These are phyloP conservation scores for Pegea sp. DNA, from an alignment of 23 tunicate genomes.

Conservation along the genomic window DNA sequence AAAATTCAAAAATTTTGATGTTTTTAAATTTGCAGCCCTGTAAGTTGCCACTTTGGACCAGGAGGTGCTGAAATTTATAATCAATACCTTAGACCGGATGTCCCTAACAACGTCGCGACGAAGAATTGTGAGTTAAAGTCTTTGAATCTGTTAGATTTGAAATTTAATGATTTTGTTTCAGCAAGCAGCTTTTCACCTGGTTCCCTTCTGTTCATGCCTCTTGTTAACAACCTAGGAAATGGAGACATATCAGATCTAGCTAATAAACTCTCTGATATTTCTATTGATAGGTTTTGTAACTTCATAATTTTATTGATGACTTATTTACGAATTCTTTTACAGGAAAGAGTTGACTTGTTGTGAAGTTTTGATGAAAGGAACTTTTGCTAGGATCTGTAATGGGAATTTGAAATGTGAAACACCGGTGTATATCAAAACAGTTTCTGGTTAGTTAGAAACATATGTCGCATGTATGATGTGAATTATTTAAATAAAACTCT, in stretches of 20 bases:
- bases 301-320: too few relatives aligned
- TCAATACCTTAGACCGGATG: conserved; percentile 60
- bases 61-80: conserved; percentile 12
- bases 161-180: too few relatives aligned
- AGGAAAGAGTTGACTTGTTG: conserved; percentile 15
- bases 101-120: conserved; percentile 51
- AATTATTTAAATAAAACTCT: too few relatives aligned
- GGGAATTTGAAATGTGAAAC: conserved; percentile 25
- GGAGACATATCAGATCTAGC: conserved; percentile 34
- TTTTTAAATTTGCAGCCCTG: conserved; percentile 2
- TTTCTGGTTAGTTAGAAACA: too few relatives aligned
- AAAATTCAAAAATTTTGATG: not conserved
- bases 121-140: conserved; percentile 13
- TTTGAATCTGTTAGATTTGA: too few relatives aligned
- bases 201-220: too few relatives aligned
- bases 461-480: too few relatives aligned
- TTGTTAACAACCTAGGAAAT: conserved; percentile 76
- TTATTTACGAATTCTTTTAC: too few relatives aligned
- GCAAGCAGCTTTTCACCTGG: too few relatives aligned
- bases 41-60: conserved; percentile 3
- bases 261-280: conserved; percentile 31
- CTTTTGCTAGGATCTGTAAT: conserved; percentile 61
- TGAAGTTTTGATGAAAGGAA: conserved; percentile 58
- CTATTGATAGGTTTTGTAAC: too few relatives aligned
- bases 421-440: conserved; percentile 45